Evolutionary conservation across 2,888 invertebrate genomes (phyloP).

Genomic region (Adineta ricciae): DNA sequence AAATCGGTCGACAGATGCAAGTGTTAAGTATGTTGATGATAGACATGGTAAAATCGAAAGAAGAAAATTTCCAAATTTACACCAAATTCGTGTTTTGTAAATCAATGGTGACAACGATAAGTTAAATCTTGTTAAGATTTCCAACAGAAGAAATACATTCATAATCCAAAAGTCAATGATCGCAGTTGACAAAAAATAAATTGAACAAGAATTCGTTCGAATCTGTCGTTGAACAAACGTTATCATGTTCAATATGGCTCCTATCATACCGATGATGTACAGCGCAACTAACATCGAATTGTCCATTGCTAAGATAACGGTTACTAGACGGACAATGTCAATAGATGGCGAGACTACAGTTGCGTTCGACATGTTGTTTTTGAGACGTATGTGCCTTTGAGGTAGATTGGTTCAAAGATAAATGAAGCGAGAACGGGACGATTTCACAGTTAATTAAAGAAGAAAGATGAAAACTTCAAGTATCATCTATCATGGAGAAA

Average conservation of each 20-base stretch:
- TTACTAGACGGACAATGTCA: too few relatives aligned
- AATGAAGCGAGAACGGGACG: too few relatives aligned
- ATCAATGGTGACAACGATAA: neutral
- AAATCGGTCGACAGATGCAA: neutral
- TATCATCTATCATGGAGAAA: too few relatives aligned
- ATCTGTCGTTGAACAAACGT: neutral
- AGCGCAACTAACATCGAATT: neutral
- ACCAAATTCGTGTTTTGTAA: neutral
- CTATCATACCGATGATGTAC: neutral
- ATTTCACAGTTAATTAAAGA: too few relatives aligned
- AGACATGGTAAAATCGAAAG: neutral
- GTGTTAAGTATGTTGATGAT: neutral
- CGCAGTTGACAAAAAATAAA: neutral
- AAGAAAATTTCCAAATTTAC: neutral
- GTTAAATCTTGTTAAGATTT: neutral
- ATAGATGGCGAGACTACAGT: too few relatives aligned
- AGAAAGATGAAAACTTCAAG: too few relatives aligned
- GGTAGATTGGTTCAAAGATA: too few relatives aligned
- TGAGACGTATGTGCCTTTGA: too few relatives aligned
- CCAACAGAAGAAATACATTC: neutral
- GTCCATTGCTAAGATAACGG: neutral
- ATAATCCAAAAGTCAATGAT: neutral
- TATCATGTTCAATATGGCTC: neutral
- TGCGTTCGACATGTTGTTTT: too few relatives aligned
- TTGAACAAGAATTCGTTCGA: neutral